Base-by-base conservation (phyloP, 2,797 vertebrate genomes). In the Rachycentron canadum region DNA sequence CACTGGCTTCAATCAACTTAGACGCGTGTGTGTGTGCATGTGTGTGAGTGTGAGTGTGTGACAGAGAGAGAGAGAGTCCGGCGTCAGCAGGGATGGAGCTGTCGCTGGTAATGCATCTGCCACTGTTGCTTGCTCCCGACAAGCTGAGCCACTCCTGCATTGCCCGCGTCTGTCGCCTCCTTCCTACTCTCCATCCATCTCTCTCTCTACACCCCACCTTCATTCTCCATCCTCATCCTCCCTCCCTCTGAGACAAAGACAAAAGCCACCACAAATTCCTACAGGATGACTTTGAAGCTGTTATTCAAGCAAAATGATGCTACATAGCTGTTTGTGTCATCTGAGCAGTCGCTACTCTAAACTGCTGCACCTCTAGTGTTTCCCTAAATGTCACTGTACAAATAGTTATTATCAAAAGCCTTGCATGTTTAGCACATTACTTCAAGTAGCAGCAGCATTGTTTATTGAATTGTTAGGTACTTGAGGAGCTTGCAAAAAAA, bases 21-120 rank as follows among this genome's bases (percentile, higher is more conserved):
- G 69, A 73, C n/a, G 25, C 21, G 0, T 66, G 66, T 82, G 56
- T 79, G 19, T 41, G 52, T 77, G 73, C 10, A 10, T 41, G 58
- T 62, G 74, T 25, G 65, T 19, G 3, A 58, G 60, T 63, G 66
- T 23, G 38, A 30, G 52, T 61, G 74, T 11, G 19, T 43, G 62
- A 30, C 7, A 23, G 64, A 57, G 62, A 25, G 68, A 66, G 77
- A 28, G 68, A 32, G 32, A 32, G 79, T 86, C 78, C 63, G 23
- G 69, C 71, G 47, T 82, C 88, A 90, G 92, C 82, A 3, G 91
- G 89, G 91, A 93, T 85, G 87, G 89, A 88, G 89, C 90, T 83
- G 88, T 92, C 71, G 76, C 86, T 85, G 90, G 86, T 92, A 91
- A 94, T 93, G 90, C 91, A 91, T 94, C 92, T 93, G 92, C 91